Evolutionary conservation across 2,888 invertebrate species (phyloP).

Genomic region (Serrognathus titanus): DNA sequence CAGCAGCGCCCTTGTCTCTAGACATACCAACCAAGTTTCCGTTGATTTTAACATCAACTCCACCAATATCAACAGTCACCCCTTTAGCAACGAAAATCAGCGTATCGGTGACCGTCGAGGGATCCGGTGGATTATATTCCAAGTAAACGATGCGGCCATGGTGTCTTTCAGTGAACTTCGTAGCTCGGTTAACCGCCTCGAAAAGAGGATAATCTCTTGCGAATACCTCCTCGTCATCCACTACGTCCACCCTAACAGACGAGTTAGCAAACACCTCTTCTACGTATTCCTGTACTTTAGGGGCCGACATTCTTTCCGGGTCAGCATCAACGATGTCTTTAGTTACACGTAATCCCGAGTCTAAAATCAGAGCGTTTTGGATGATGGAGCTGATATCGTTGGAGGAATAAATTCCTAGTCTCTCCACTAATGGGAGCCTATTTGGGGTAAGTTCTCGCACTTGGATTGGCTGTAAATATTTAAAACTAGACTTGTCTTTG

Average conservation of each 20-base stretch:
- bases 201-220: slow-evolving; percentile 77
- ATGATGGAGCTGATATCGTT: slow-evolving; percentile 41
- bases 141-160: slow-evolving; percentile 75
- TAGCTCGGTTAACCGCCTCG: slow-evolving; percentile 76
- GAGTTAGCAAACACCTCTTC: slow-evolving; percentile 57
- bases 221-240: slow-evolving; percentile 58
- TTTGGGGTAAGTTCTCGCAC: too few relatives aligned
- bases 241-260: slow-evolving; percentile 61
- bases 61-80: slow-evolving; percentile 84
- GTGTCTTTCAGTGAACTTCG: slow-evolving; percentile 64
- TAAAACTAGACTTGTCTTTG: too few relatives aligned
- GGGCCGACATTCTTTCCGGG: slow-evolving; percentile 88
- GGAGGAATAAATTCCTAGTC: too few relatives aligned
- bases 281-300: slow-evolving; percentile 72
- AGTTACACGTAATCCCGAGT: slow-evolving; percentile 67
- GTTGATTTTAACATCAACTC: slow-evolving; percentile 71
- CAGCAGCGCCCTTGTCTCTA: slow-evolving; percentile 93
- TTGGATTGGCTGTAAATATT: too few relatives aligned
- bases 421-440: too few relatives aligned
- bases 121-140: slow-evolving; percentile 66
- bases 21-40: slow-evolving; percentile 85
- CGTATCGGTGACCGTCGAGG: slow-evolving; percentile 60
- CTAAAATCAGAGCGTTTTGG: slow-evolving; percentile 64
- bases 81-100: slow-evolving; percentile 90
- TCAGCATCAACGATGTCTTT: slow-evolving; percentile 77